These are phyloP conservation scores for Siphonodentalium dalli DNA, from an alignment of 2,888 invertebrate species.

Conservation along the genomic window DNA sequence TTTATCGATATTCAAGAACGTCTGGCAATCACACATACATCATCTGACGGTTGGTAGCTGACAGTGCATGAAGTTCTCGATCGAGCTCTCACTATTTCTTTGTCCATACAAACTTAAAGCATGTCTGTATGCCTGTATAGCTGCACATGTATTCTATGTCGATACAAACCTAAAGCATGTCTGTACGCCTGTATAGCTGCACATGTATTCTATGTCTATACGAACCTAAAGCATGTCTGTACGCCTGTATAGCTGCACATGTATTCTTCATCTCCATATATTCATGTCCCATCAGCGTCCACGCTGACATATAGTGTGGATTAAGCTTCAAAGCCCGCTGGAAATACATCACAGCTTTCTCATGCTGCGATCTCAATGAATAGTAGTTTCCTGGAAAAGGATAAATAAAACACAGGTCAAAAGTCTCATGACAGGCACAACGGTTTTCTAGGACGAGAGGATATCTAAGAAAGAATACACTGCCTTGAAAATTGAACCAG, in stretches of 20 bases:
- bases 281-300: conserved; percentile 99
- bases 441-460: neutral
- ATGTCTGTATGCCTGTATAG: neutral
- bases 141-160: neutral
- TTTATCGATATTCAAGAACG: no score
- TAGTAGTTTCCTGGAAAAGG: conserved; percentile 87
- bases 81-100: no score
- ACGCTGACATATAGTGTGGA: conserved; percentile 92
- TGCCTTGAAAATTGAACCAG: no score
- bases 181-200: neutral
- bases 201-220: no score
- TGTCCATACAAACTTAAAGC: neutral
- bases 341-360: conserved; percentile 97
- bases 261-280: conserved; percentile 99
- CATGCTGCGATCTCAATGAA: conserved; percentile 92
- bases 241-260: conserved; percentile 97
- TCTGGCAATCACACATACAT: no score
- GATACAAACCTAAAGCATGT: neutral
- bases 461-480: no score
- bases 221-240: conserved; percentile 92
- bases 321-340: conserved; percentile 92
- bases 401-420: neutral
- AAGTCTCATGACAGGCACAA: neutral
- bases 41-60: no score
- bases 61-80: no score